Conservation (phyloP, 1,140 invertebrate species). For the Drosophila biarmipes region DNA sequence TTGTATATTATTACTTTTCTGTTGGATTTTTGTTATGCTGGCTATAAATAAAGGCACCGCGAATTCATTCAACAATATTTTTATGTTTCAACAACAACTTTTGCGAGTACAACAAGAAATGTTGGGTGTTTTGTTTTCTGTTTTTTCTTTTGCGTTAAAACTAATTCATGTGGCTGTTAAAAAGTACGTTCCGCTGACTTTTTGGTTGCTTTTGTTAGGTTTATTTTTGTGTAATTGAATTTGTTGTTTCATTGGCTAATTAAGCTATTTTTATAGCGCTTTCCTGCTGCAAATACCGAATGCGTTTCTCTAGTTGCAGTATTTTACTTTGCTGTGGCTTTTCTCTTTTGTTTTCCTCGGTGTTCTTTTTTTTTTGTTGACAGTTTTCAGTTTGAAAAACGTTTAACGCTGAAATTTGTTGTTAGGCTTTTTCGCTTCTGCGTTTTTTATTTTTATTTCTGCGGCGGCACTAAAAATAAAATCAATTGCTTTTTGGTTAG, state of each 20-base stretch:
- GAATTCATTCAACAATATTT: slow-evolving; percentile 79
- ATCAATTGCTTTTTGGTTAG: slow-evolving; percentile 66
- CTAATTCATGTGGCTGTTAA: slow-evolving; percentile 33
- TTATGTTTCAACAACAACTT: slow-evolving; percentile 63
- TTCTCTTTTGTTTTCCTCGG: slow-evolving; percentile 19
- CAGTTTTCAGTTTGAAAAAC: slow-evolving; percentile 55
- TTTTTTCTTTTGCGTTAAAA: slow-evolving; percentile 13
- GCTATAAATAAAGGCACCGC: slow-evolving; percentile 84
- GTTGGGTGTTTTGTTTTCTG: slow-evolving; percentile 8
- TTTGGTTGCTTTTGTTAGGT: slow-evolving; percentile 30
- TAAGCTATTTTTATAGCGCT: slow-evolving; percentile 68
- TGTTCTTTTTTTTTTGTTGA: slow-evolving; percentile 31
- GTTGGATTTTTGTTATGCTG: slow-evolving; percentile 65
- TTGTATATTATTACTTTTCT: slow-evolving; percentile 57
- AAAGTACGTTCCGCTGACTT: slow-evolving; percentile 34
- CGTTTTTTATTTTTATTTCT: slow-evolving; percentile 34
- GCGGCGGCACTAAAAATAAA: slow-evolving; percentile 73
- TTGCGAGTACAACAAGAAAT: slow-evolving; percentile 61
- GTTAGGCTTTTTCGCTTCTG: slow-evolving; percentile 30
- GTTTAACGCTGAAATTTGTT: slow-evolving; percentile 52
- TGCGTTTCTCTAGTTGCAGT: slow-evolving; percentile 41
- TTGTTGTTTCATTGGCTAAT: slow-evolving; percentile 73
- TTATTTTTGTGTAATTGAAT: slow-evolving; percentile 47
- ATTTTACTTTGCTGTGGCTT: slow-evolving; percentile 51
- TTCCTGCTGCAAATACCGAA: slow-evolving; percentile 45